Evolutionary conservation across 2,113 vertebrate genomes (phyloP), one percentile per base, ranked within the genome.

Genomic region (Laticauda colubrina): DNA sequence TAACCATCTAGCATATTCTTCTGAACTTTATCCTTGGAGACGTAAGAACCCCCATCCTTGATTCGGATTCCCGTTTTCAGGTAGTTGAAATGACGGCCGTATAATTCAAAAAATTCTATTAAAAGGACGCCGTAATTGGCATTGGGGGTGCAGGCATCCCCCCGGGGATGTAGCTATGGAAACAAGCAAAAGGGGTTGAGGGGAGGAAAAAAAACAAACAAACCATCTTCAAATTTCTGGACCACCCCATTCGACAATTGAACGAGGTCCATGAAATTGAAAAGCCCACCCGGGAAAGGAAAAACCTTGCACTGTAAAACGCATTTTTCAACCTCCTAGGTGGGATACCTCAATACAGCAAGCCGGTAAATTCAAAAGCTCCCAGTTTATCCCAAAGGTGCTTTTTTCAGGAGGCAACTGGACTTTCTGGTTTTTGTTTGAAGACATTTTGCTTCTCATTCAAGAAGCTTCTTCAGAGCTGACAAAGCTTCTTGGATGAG

Each of bases 91-190:
- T 99, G 97, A 92, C 99, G 98, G 91, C 99, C 99, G 90, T 99
- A 99, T 75, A 99, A 98, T 97, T 99, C 99, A 94, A 99, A 99
- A 98, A 99, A 99, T 94, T 99, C 99, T 95, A 99, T 99, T 95
- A 99, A 98, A 96, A 99, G 98, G 95, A 99, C 99, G 55, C 99
- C 99, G 89, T 99, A 98, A 98, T 99, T 99, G 97, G 98, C 98
- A 97, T 98, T 99, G 94, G 98, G 98, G 95, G 98, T 98, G 97
- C 98, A 98, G 92, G 98, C 99, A 92, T 99, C 99, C 95, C 99
- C 98, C 96, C 99, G 98, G 95, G 98, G 98, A 97, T 99, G 99
- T 94, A 99, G 97, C 99, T 99, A 95, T 92, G 97, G 95, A 93
- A 91, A 91, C 91, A 93, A 94, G 81, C 59, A 54, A 69, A 51